A percentile compares a stretch with the other conserved stretches of the same genome.
These are phyloP conservation scores for Boloria selene DNA, from an alignment of 2,888 invertebrate genomes.

Conservation along the genomic window DNA sequence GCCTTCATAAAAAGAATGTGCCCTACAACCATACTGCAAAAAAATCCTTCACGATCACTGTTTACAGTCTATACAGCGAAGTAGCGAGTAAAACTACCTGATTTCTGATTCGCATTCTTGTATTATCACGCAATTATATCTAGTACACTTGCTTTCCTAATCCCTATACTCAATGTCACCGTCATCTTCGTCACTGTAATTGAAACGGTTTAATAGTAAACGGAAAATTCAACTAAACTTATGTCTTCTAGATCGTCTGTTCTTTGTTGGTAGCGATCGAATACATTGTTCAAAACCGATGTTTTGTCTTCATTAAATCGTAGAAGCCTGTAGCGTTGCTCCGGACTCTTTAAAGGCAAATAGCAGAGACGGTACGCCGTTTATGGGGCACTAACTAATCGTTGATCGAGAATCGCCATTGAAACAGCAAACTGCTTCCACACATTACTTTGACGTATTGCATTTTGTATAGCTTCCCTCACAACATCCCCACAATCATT, in stretches of 20 bases:
- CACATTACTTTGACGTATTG: slow-evolving; percentile 41
- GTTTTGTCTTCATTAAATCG: slow-evolving; percentile 45
- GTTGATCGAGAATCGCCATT: slow-evolving; percentile 45
- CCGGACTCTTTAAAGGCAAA: slow-evolving; percentile 44
- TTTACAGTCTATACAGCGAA: slow-evolving; percentile 43
- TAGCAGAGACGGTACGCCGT: slow-evolving; percentile 49
- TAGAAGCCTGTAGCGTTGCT: slow-evolving; percentile 47
- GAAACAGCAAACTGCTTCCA: slow-evolving; percentile 45
- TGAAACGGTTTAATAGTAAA: slow-evolving; percentile 43
- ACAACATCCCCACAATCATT: slow-evolving; percentile 45
- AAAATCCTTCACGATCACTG: slow-evolving; percentile 44
- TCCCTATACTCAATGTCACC: too few relatives aligned
- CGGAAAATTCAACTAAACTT: slow-evolving; percentile 48
- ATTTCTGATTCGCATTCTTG: slow-evolving; percentile 46
- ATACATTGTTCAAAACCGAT: slow-evolving; percentile 44
- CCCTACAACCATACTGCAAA: slow-evolving; percentile 44
- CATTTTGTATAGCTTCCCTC: slow-evolving; percentile 40
- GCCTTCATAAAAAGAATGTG: slow-evolving; percentile 45
- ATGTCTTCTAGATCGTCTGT: slow-evolving; percentile 41
- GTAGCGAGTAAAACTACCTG: slow-evolving; percentile 45
- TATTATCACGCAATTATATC: slow-evolving; percentile 43
- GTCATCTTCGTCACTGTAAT: slow-evolving; percentile 17
- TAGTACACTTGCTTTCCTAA: too few relatives aligned
- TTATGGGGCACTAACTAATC: slow-evolving; percentile 47
- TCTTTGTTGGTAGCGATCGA: slow-evolving; percentile 41